Conservation (phyloP, 2,888 invertebrate species). For the Pycnomerus fuliginosus region DNA sequence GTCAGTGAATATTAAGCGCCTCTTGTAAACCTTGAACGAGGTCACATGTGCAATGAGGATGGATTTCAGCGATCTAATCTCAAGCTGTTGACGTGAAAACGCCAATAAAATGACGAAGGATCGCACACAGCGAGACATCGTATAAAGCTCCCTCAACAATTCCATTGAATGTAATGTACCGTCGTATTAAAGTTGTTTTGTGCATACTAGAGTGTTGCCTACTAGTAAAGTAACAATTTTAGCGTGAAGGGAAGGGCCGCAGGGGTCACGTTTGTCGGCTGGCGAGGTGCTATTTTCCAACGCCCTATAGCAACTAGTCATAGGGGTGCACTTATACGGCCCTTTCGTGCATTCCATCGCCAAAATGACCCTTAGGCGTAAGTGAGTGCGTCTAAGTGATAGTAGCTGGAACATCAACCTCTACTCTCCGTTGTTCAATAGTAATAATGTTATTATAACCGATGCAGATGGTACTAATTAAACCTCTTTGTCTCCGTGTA, state of each 20-base stretch:
- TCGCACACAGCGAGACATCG: constrained; percentile 5
- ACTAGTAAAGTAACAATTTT: constrained; percentile 24
- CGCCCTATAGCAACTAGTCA: constrained; percentile 31
- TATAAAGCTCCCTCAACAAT: constrained; percentile 18
- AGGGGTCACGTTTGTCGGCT: constrained; percentile 16
- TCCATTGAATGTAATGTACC: constrained; percentile 18
- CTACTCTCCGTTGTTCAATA: constrained; percentile 16
- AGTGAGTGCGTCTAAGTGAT: constrained; percentile 29
- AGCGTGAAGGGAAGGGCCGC: constrained; percentile 8
- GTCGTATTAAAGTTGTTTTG: constrained; percentile 19
- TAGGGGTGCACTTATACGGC: constrained; percentile 30
- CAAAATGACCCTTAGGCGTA: constrained; percentile 28
- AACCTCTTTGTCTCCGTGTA: constrained; percentile 5
- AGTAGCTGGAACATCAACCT: constrained; percentile 5
- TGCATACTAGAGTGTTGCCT: constrained; percentile 13
- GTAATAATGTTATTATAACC: constrained; percentile 18
- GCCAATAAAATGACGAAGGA: constrained; percentile 12
- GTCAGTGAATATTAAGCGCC: no score
- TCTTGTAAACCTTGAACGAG: no score
- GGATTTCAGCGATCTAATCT: constrained; percentile 9
- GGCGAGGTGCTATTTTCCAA: constrained; percentile 30
- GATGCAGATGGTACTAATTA: constrained; percentile 23
- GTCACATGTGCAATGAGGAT: constrained; percentile 15
- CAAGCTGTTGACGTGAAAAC: constrained; percentile 16
- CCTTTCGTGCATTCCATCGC: constrained; percentile 24